Evolutionary conservation across 2,888 invertebrate species (phyloP).

Genomic region (Xestia ashworthii): DNA sequence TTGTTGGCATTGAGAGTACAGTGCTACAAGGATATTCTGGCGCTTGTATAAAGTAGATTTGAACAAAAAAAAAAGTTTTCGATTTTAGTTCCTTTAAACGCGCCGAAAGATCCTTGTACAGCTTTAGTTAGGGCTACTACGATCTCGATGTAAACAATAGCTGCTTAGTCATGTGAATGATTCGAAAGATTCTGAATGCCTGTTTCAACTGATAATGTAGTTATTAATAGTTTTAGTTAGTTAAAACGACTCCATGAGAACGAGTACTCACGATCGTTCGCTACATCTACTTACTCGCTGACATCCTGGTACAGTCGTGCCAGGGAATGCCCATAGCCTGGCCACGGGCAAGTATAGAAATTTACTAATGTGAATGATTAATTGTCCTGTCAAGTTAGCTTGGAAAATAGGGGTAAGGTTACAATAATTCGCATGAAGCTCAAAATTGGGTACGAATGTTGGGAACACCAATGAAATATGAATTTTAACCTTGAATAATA

Average conservation of each 20-base stretch:
- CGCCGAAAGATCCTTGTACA: not conserved
- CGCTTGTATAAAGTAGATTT: not conserved
- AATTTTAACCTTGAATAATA: too few species aligned
- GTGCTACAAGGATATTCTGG: not conserved
- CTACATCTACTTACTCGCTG: too few species aligned
- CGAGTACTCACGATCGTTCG: too few species aligned
- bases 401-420: too few species aligned
- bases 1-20: slow-evolving; percentile 7
- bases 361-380: too few species aligned
- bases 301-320: too few species aligned
- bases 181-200: not conserved
- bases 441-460: too few species aligned
- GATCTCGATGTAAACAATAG: slow-evolving; percentile 28
- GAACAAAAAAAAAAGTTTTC: not conserved
- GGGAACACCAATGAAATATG: too few species aligned
- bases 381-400: too few species aligned
- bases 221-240: not conserved
- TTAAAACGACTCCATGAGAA: not conserved
- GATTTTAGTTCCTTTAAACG: not conserved
- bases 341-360: too few species aligned
- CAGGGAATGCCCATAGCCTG: too few species aligned
- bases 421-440: too few species aligned
- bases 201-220: not conserved
- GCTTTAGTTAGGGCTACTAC: not conserved
- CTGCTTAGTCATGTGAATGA: not conserved